phyloP scores from a whole-genome alignment of 2,797 vertebrate species.

The Graptemys geographica region DNA sequence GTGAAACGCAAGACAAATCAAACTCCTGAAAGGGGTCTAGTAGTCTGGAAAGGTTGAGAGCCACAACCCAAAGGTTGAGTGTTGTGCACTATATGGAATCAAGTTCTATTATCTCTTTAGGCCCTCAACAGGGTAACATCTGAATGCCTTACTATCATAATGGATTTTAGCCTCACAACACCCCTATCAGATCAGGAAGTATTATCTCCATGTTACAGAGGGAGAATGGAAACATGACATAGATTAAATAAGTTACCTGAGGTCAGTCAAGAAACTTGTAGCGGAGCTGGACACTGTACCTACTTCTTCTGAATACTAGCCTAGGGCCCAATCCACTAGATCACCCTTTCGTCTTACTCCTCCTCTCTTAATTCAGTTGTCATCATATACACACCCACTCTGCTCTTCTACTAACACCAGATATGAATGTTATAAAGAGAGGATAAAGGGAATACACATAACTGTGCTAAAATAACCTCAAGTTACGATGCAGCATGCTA shows the following conservation, averaged over 20 bases:
- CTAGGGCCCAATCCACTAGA: neutral
- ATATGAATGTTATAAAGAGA: neutral
- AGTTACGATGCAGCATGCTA: neutral
- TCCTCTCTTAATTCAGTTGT: neutral
- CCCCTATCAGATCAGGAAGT: no score
- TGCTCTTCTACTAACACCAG: neutral
- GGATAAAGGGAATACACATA: neutral
- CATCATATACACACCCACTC: neutral
- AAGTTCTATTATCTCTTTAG: neutral
- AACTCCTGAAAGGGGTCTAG: no score
- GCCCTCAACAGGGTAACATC: neutral
- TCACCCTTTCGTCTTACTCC: neutral
- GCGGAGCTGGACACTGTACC: neutral
- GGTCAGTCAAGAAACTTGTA: neutral
- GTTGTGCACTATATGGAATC: neutral
- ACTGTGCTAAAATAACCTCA: neutral
- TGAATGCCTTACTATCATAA: neutral
- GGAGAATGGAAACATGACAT: neutral
- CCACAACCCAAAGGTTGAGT: no score
- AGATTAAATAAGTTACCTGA: neutral
- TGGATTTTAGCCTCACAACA: neutral
- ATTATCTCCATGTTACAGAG: neutral
- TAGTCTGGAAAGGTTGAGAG: no score
- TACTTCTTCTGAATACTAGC: neutral
- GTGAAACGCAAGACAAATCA: no score